Evolutionary conservation across 2,113 vertebrate genomes (phyloP), one percentile per base, ranked within the genome.

Genomic region (Macaca nemestrina): DNA sequence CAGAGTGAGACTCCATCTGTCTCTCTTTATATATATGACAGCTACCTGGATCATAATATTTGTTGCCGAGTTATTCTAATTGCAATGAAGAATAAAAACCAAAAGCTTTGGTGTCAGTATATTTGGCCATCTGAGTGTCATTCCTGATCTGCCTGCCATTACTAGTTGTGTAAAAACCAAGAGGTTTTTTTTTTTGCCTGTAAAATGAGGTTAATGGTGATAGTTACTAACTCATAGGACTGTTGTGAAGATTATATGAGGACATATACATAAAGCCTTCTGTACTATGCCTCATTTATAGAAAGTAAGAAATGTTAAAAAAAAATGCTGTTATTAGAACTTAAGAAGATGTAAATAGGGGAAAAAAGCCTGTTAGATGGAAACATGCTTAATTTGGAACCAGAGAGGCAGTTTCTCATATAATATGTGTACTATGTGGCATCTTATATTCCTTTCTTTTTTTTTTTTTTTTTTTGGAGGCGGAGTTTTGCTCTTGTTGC

Each of bases 41-140:
- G 17, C 70, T 43, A 81, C 83, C 89, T 83, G 45, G 86, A 82
- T 86, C 38, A 83, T 78, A 40, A 18, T 86, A 27, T 92, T 82
- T 55, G n/a, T 94, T 82, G 55, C 59, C 73, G 79, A 57, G 30
- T 95, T 97, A 90, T 95, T 92, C 3, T 82, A 72, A 90, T 30
- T 40, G 6, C 23, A 61, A 10, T 38, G 32, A 55, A 93, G 70
- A 93, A 67, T 48, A 50, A 93, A 80, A 93, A n/a, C 14, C 14
- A 9, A 73, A n/a, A 84, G 27, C 40, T 90, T 96, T 90, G 20
- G 6, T 90, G 45, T 96, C 73, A 35, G 0, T 88, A 38, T 45
- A 35, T 27, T 45, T 93, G 68, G 50, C 13, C 16, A 45, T 94
- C 67, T 79, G n/a, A 85, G 16, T 87, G 45, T 85, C n/a, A 79